Base-by-base conservation (phyloP, 2,888 invertebrate genomes). In the Podotricha telesiphe region DNA sequence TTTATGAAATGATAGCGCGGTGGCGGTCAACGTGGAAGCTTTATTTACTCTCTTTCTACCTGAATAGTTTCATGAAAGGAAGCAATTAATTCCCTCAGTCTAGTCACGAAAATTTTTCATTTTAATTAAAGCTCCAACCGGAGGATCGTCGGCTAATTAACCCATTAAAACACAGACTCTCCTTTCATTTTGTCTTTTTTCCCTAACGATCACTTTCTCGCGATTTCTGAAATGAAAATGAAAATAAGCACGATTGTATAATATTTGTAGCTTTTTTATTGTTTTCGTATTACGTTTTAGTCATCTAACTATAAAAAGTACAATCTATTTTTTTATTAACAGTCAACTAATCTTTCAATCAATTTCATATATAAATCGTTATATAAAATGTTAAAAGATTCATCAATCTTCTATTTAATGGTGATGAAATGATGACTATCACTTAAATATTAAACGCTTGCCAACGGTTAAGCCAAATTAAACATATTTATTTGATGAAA, bases 41-140 rank as follows among this genome's bases (percentile, higher is more conserved):
- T 80, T 86, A 85, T 89, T 86, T 85, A 80, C 80, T 78, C 81
- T 81, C 76, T 80, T 82, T 85, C 83, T 85, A 91, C 91, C 90
- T 91, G 90, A 90, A 87, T 91, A 91, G 91, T 92, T 89, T 79
- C 82, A 82, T 81, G 86, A 86, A 87, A 87, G 84, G 83, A 80
- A 85, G 86, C 88, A 88, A 92, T 91, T 91, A 88, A 88, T 91
- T 86, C 83, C 77, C 80, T 76, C 77, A 89, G 88, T 91, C 87
- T 84, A 89, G 91, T 91, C 89, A 91, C 91, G 91, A 89, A 88
- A 87, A 84, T 88, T 91, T 91, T 91, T 89, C 89, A 90, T 91
- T 92, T 92, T 92, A 91, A 92, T 92, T 92, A 92, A 91, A 91
- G 85, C 86, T 79, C 85, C 85, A 79, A 86, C 88, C 85, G 86